Conservation (phyloP, 2,888 invertebrate species). For the Mantis religiosa region DNA sequence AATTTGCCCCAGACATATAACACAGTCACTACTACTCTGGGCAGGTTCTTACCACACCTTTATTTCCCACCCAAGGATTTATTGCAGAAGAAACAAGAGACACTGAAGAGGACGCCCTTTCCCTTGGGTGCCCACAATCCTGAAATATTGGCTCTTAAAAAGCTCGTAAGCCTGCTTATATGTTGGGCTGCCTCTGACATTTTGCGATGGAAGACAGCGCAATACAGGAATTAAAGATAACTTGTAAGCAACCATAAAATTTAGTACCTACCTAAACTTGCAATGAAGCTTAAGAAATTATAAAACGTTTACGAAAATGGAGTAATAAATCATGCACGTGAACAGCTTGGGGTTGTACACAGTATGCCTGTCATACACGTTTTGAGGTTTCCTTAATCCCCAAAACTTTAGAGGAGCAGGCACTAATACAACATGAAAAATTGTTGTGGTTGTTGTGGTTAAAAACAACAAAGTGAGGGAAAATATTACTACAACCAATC, state of each 20-base stretch:
- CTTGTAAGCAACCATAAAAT: background rate
- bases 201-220: background rate
- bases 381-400: no score
- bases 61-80: background rate
- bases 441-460: no score
- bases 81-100: background rate
- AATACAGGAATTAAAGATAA: background rate
- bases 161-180: background rate
- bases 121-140: background rate
- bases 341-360: no score
- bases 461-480: no score
- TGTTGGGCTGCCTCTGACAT: background rate
- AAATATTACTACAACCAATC: no score
- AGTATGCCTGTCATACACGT: no score
- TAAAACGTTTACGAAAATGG: no score
- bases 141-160: background rate
- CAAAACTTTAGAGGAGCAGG: no score
- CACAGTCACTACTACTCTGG: background rate
- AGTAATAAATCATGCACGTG: no score
- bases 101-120: background rate
- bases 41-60: background rate
- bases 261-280: no score
- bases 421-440: no score
- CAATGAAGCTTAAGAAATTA: no score
- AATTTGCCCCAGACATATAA: background rate